Evolutionary conservation across 2,888 invertebrate species (phyloP), one percentile per base, ranked within the genome.

Genomic region (Heterodera filipjevi): DNA sequence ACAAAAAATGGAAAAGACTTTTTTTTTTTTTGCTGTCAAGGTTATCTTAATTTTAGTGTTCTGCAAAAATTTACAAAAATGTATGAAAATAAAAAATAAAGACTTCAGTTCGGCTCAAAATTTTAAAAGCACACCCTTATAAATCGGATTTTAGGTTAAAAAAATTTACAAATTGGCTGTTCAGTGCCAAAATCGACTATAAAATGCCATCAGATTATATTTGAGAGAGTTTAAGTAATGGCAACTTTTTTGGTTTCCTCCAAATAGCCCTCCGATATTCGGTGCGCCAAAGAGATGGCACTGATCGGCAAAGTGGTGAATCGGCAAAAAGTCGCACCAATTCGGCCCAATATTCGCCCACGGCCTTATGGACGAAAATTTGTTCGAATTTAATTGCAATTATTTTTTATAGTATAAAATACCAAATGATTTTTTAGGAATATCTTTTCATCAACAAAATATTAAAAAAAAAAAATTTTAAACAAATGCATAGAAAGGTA

Each of bases 271-370:
- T 30, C 22, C 30, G 14, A 30, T 32, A 75, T 33, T n/a, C 32
- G 46, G 22, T 66, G 30, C 30, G 75, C 53, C 66, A 90, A 86
- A 59, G 88, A 85, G 30, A 89, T 85, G 12, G 86, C 83, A 81
- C 91, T 90, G 66, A 91, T 87, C 5, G 91, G 91, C 19, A 81
- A 77, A 90, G 86, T 64, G 86, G 84, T 46, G 89, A 88, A 83
- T 90, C 90, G 5, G 90, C 86, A 49, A 91, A 85, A 79, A 85
- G 83, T 1, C 89, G 84, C 0, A 90, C 89, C 70, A 90, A 79
- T 77, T 90, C 90, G 2, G 88, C 89, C 90, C 90, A 89, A 44
- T 89, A 86, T 77, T 90, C 88, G 6, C 88, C 89, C 44, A 90
- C 83, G 6, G 90, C 88, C 73, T 82, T 80, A 79, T 90, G 90